Base-by-base conservation (phyloP, 2,797 vertebrate species). In the Protonibea diacanthus region DNA sequence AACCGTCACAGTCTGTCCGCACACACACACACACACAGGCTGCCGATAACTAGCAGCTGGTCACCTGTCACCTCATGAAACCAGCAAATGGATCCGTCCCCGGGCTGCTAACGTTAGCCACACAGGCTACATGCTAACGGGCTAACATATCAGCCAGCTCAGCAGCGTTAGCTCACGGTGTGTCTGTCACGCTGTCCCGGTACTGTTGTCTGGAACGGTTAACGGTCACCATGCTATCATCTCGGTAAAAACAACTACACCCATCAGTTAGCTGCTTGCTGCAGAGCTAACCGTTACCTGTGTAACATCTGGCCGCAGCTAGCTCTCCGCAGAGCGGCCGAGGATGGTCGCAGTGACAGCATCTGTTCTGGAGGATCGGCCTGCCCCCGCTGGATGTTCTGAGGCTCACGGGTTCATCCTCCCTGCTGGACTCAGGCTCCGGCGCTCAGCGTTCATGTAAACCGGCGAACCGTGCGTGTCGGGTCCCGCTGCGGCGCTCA, bases 301-400 rank as follows among this genome's bases (percentile, higher is more conserved):
- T 7, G 61, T 18, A 74, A 81, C 87, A 63, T 82, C 78, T 73
- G 80, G 65, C 60, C 52, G 64, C 69, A 45, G 60, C 20, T 29
- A 20, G 68, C 57, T 23, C 61, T 56, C 52, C 40, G 18, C 5
- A 64, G 7, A 38, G 78, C 75, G 38, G 74, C 76, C 71, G 82
- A 90, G 64, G 78, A 92, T 92, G 90, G 62, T 90, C 69, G 60
- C 77, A 63, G 76, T 57, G 87, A 66, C 83, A 20, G 64, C 75
- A 27, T 77, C 87, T 74, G 82, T 51, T 68, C 49, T 52, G 80
- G 78, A 83, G 84, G 77, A 72, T n/a, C 64, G 70, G 44, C 75
- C 78, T n/a, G 57, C 45, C 65, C 57, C 63, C 33, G 60, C 73
- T 74, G 76, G 73, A 80, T 76, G 62, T 64, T 64, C 78, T 62